Percentiles rank a stretch among this genome's conserved stretches.
Evolutionary conservation across 2,888 invertebrate genomes (phyloP).

Genomic region (Luperina testacea): DNA sequence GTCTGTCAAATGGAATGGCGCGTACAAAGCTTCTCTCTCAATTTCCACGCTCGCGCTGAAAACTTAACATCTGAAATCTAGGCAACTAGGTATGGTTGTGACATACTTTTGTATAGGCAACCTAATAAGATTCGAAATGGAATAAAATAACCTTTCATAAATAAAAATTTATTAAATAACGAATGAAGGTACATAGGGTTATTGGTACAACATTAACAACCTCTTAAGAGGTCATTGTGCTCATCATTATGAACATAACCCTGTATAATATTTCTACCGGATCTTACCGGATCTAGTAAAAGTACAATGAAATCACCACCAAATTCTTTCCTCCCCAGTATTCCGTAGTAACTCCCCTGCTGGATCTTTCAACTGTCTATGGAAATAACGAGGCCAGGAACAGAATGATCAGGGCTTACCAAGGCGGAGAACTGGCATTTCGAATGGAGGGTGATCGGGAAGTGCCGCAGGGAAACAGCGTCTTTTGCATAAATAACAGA

Average conservation of each 20-base stretch:
- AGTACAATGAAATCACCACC: not conserved
- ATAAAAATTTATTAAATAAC: not conserved
- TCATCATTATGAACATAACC: no score
- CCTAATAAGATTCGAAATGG: no score
- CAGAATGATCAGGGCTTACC: slow-evolving; percentile 57
- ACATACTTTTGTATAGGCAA: no score
- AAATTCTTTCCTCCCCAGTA: slow-evolving; percentile 59
- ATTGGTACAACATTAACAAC: no score
- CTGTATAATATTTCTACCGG: not conserved
- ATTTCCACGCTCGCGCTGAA: not conserved
- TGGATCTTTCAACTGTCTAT: slow-evolving; percentile 69
- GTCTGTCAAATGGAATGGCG: not conserved
- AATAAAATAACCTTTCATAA: no score
- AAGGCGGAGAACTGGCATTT: slow-evolving; percentile 68
- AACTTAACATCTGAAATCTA: not conserved
- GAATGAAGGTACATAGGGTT: no score
- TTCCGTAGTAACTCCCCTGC: slow-evolving; percentile 67
- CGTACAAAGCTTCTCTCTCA: not conserved
- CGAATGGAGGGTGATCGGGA: slow-evolving; percentile 69
- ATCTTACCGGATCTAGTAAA: not conserved
- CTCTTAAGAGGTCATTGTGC: no score
- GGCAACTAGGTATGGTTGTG: no score
- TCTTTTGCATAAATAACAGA: slow-evolving; percentile 61
- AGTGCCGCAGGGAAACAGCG: slow-evolving; percentile 60
- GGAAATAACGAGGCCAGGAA: slow-evolving; percentile 61